Evolutionary conservation across 2,113 vertebrate genomes (phyloP), one percentile per base, ranked within the genome.

Genomic region (Melanerpes formicivorus): DNA sequence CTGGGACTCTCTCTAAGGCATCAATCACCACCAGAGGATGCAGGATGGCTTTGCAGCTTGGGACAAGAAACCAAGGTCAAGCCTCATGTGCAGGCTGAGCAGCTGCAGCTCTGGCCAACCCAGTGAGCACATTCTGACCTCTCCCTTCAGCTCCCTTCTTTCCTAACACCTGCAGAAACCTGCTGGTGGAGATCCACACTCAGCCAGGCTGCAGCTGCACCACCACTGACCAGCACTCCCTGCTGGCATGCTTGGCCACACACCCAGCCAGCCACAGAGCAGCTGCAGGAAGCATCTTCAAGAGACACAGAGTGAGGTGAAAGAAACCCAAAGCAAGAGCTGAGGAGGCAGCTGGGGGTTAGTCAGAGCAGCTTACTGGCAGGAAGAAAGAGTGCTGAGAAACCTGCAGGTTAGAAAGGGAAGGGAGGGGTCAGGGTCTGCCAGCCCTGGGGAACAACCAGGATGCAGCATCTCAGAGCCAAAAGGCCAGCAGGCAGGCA

Each of bases 401-500:
- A 34, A 59, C 5, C 27, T 29, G 78, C 48, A 37, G 9, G 84
- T 83, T 84, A 80, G 63, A 18, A 6, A 34, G n/a, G 70, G n/a
- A 93, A 63, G 3, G 2, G 44, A 25, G 44, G 46, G 29, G 50
- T 52, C 50, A 52, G 22, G 7, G 11, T 12, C 50, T 52, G 50
- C 22, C 50, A 52, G 50, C 22, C 50, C 50, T 23, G 5, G 50
- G 50, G 22, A 84, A 14, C 60, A 64, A 63, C 15, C 88, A 86
- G 18, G 63, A 67, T 69, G 80, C 91, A 54, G 14, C 76, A 71
- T 19, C 63, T 26, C 78, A 69, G 42, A 91, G 90, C 26, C 82
- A 71, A 25, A 34, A 40, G 80, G 25, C 79, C 90, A 48, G 15
- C 93, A 95, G 90, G 60, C 82, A 87, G 92, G 83, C 94, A 94